Base-by-base conservation (phyloP, 2,888 invertebrate genomes). In the Morinoia aosen region DNA sequence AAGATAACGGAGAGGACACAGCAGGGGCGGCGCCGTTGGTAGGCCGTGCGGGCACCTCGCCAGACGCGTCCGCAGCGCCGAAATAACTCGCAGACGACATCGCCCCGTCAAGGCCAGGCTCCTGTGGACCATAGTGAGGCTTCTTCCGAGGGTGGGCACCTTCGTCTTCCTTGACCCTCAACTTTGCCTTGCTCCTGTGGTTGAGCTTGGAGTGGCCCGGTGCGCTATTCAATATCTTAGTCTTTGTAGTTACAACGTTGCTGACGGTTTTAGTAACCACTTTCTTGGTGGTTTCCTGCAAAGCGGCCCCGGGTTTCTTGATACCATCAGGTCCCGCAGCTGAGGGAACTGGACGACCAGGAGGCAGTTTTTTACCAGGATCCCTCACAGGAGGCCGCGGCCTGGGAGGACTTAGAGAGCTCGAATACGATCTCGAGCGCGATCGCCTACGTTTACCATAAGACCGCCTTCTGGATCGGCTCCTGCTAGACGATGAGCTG, bases 181-280 rank as follows among this genome's bases (percentile, higher is more conserved):
- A 88, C 76, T 96, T 96, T 33, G 93, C 95, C 88, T 96, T 96
- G 10, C 93, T 33, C 10, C 93, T 39, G 48, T 93, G 93, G 33
- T 48, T 57, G 94, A 95, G 40, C 64, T 96, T 96, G 16, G 95
- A 91, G 16, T 96, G 64, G 58, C 96, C 96, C 58, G 95, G 88
- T 25, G 57, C 93, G 25, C 57, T n/a, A 33, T 39, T 48, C n/a
- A 76, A 19, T n/a, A 61, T 95, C 64, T 95, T 48, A 25, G 96
- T 96, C 58, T 96, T 95, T 33, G 95, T 96, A 40, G 95, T 95
- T 3, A 96, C 95, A n/a, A 96, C 96, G 91, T 96, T 96, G 88
- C 96, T 96, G 25, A 96, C 96, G 12, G 96, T 96, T 61, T 96
- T 96, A 0, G 96, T 96, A 25, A 96, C 96, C 25, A 96, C 90